Evolutionary conservation across 2,888 invertebrate species (phyloP), one percentile per base, ranked within the genome.

Genomic region (Trilocha varians): DNA sequence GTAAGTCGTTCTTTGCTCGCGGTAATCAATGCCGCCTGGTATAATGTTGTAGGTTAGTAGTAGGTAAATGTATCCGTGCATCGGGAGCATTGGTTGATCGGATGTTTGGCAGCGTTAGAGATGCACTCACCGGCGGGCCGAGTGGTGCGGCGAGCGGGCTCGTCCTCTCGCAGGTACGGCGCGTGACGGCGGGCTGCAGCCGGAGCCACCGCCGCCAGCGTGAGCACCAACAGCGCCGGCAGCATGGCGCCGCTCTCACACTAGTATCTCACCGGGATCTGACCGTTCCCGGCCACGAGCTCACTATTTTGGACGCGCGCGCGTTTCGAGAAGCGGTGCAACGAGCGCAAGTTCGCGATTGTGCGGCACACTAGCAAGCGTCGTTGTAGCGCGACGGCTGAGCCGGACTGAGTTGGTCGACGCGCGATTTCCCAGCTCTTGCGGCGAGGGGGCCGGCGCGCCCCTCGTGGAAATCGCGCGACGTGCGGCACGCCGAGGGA

Each of bases 41-140:
- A 4, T 2, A 25, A 6, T 25, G 25, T 25, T 25, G 25, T 25
- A 25, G 25, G 11, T 25, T 25, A 25, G 25, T 25, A 25, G 25
- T 47, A 42, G 43, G 44, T 40, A 44, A 41, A 46, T 46, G 46
- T 41, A 25, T 25, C 6, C 25, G 11, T 25, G 25, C 41, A 36
- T 46, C 46, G 42, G 38, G 47, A 38, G 38, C 25, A 15, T 38
- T 32, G 32, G 38, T 32, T 38, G 38, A 38, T 38, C 16, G n/a
- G n/a, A 34, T 14, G n/a, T 14, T 13, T 34, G 14, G 34, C 34
- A 34, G 36, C 36, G 32, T 38, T 32, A 16, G 38, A 38, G 36
- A 5, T 39, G 62, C 54, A 87, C 90, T 90, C 78, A 91, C 91
- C 91, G 77, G 90, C 90, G 62, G 90, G 89, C 51, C 91, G 85